Percentiles rank a stretch among this genome's conserved stretches.
Evolutionary conservation across 2,797 vertebrate species (phyloP).

Genomic region (Eulemur mongoz): DNA sequence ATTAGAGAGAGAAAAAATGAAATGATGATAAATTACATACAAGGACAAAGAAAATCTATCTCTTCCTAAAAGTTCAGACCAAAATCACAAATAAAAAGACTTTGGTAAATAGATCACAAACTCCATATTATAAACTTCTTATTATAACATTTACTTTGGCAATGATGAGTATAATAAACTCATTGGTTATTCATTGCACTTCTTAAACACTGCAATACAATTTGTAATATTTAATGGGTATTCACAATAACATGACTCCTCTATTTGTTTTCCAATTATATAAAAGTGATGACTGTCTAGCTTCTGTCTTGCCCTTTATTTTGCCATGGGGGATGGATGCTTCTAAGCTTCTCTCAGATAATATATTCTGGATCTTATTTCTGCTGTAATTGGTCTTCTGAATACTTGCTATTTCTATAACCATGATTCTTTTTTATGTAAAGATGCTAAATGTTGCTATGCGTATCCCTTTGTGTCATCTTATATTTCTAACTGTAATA

Average conservation of each 20-base stretch:
- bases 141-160: neutral
- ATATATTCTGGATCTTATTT: constrained; percentile 3
- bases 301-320: neutral
- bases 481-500: neutral
- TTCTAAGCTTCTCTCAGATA: neutral
- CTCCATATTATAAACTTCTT: neutral
- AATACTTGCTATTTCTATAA: neutral
- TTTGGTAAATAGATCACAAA: neutral
- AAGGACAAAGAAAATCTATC: neutral
- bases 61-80: neutral
- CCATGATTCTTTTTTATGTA: neutral
- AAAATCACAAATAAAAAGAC: neutral
- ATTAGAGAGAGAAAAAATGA: neutral
- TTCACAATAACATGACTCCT: constrained; percentile 39
- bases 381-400: neutral
- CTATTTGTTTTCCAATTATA: constrained; percentile 43
- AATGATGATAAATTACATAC: neutral
- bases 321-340: neutral
- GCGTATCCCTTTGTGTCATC: neutral
- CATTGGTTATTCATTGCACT: neutral
- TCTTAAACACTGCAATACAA: neutral
- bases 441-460: neutral
- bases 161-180: neutral
- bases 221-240: constrained; percentile 44
- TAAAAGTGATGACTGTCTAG: neutral